Base-by-base conservation (phyloP, 2,888 invertebrate genomes). In the Adineta ricciae region DNA sequence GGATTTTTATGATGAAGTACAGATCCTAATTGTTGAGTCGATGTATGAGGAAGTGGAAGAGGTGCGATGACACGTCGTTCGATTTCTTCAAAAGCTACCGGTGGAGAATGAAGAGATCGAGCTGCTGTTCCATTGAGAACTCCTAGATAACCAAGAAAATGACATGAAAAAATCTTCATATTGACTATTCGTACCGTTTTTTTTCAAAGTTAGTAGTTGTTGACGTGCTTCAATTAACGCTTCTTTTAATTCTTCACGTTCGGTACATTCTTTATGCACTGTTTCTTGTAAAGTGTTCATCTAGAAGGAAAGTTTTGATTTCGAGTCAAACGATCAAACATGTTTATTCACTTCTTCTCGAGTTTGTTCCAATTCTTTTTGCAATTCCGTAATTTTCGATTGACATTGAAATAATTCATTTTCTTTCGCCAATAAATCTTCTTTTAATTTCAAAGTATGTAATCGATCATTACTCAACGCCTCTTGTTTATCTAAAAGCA, bases 221-320 rank as follows among this genome's bases (percentile, higher is more conserved):
- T 85, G 72, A 52, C 83, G 72, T 1, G 83, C 84, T 32, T 52
- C 52, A n/a, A 83, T 83, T 27, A 85, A 41, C 54, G 78, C 73
- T 52, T 85, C 85, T 72, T 83, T 38, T 41, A 85, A 56, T 64
- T 85, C 72, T 83, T 85, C 83, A 32, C 85, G 50, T 84, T 85
- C 85, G 38, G 83, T 46, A 56, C 85, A 85, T 78, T 85, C 85
- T 50, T 52, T 84, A 54, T 83, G 84, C 32, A 85, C 85, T 11
- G 85, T 85, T 32, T 85, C 85, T 83, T 85, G 85, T 27, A 85
- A 72, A 32, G 56, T 73, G n/a, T 32, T 27, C 41, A 85, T 83
- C 85, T 85, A 49, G 21, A 21, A 46, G 11, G 8, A 46, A 46
- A 46, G 11, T 46, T 8, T 46, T 46, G 5, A 8, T 5, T 46